Base-by-base conservation (phyloP, 2,797 vertebrate genomes). In the Hydrocynus forskahlii region DNA sequence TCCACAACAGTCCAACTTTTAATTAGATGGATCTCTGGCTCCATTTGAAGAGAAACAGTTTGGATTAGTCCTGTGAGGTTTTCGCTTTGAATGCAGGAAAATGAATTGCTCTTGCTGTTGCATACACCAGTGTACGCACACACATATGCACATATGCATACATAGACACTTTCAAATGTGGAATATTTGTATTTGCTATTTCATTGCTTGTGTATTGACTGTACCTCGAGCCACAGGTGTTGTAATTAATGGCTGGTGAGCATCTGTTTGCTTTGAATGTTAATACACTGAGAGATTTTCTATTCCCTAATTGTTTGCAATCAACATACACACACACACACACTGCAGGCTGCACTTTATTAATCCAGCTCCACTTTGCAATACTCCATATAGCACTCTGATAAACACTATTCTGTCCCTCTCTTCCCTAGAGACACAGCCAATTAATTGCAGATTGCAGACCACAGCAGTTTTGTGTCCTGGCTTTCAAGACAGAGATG, bases 201-300 rank as follows among this genome's bases (percentile, higher is more conserved):
- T 17, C 45, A 4, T 4, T 73, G 21, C 38, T 73, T 10, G n/a
- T 59, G 4, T 40, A 38, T 55, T 73, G 23, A 62, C 12, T 64
- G 23, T 68, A 75, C 66, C 29, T 75, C 60, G 35, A 60, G 85
- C 88, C 84, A 82, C 86, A 80, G 85, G 87, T 88, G 82, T 23
- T 69, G 83, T 82, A 86, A 86, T 91, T 89, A 91, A 91, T 85
- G 89, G 82, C 80, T 82, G 84, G 80, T 79, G 84, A 92, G 89
- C 90, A 93, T 91, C 91, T 93, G 91, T 90, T 85, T 84, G 79
- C 86, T 86, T 89, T 87, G 83, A 81, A 85, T 80, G 74, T 83
- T 84, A 85, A 79, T 87, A 91, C 87, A 66, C 50, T 78, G 57
- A 77, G 89, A 90, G 88, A 91, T 80, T 64, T 76, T 81, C 77